Evolutionary conservation across 2,888 invertebrate genomes (phyloP), one percentile per base, ranked within the genome.

Genomic region (Rhingia campestris): DNA sequence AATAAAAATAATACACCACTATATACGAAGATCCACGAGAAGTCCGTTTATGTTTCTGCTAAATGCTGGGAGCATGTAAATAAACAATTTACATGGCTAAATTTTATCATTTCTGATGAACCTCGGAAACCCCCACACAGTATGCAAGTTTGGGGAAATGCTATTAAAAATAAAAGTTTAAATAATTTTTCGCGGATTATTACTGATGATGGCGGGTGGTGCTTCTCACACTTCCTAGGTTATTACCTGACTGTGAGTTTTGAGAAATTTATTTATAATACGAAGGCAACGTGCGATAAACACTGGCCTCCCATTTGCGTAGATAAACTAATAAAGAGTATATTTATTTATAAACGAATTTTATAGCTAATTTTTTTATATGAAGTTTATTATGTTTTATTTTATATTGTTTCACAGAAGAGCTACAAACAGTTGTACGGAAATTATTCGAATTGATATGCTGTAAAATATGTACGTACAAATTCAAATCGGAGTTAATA

Each of bases 311-410:
- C 12, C 53, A 37, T 49, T 61, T 66, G 76, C 72, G 67, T 76
- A 81, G 56, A 76, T 81, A 35, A 61, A 54, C 49, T 66, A 72
- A 76, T 81, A 76, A 76, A 81, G 64, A 58, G 6, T 39, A 47
- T 61, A 56, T 72, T 76, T 81, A 67, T 81, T 81, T 81, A 76
- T 81, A 76, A 66, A 74, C 56, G 45, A 41, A 66, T 70, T 70
- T 59, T 64, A n/a, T 56, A 53, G 9, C 67, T 4, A 33, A 6
- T 1, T 30, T 10, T 7, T 5, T 30, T 9, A 49, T 14, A 30
- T 2, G 37, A 30, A 47, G 39, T 69, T 58, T 37, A 69, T 69
- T 30, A 3, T 47, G 14, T 14, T 4, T 49, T 37, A 12, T 45
- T 56, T 41, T 10, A 66, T 41, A 43, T 53, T 66, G 39, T 41